Evolutionary conservation across 2,888 invertebrate species (phyloP), one percentile per base, ranked within the genome.

Genomic region (Didymodactylos carnosus): DNA sequence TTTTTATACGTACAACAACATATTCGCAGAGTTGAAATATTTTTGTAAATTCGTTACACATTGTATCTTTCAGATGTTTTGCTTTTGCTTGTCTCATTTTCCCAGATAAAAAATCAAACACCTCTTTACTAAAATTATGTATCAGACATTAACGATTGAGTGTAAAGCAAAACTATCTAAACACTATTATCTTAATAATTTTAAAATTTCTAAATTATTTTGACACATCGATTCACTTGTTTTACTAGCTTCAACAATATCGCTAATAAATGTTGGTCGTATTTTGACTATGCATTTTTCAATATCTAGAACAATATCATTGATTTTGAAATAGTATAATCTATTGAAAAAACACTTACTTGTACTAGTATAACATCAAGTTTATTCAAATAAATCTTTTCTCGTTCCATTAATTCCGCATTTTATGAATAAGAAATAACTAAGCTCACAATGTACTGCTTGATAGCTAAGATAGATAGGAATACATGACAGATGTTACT

Each of bases 231-330:
- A 92, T 84, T 98, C 98, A 83, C 95, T 97, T 35, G 95, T 95
- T 86, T 94, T 94, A 80, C 94, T 94, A 69, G 98, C 94, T 76
- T 97, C 98, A 76, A 99, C 97, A 82, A 98, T 98, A 83, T 99
- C 98, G 80, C 91, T 89, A 79, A 99, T 97, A 84, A 99, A 99
- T 39, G 93, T 90, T 80, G 95, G 94, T 98, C 98, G 99, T 83
- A 98, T 82, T 93, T 93, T 75, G 98, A 98, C 98, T 98, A 98
- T 84, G 99, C 98, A 80, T 95, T 88, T 84, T 99, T 99, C 81
- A 98, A 87, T 77, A 99, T 95, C 88, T 89, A 78, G 46, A 80
- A 72, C 77, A 71, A 73, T 51, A 75, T n/a, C n/a, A n/a, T n/a
- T n/a, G n/a, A 73, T 53, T 70, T 10, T 76, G 73, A 49, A 49